Conservation (phyloP, 2,113 vertebrate genomes). For the Myiagra hebetior region DNA sequence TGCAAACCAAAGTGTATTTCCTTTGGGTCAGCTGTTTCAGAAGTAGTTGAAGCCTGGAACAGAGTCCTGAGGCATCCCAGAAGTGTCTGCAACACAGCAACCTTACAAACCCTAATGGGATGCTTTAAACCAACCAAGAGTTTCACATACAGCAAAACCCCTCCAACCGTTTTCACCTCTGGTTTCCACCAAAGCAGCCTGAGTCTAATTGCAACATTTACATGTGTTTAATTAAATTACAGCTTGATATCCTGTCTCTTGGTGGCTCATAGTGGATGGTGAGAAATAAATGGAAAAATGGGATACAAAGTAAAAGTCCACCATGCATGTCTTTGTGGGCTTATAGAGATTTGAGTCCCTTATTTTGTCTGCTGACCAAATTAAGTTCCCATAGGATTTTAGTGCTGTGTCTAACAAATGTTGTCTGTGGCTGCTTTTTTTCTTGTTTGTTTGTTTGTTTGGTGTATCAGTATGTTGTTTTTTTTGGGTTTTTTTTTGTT, state of each 20-base stretch:
- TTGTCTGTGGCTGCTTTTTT: neutral
- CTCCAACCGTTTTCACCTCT: neutral
- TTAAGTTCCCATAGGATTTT: neutral
- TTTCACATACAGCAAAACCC: neutral
- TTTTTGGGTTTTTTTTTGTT: neutral
- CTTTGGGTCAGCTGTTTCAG: neutral
- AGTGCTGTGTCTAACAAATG: neutral
- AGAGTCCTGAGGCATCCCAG: neutral
- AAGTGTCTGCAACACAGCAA: neutral
- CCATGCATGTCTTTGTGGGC: neutral
- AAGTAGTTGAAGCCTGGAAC: neutral
- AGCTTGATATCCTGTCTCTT: neutral
- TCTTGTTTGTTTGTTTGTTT: neutral
- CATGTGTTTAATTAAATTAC: slow-evolving; percentile 65
- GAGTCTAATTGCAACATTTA: slow-evolving; percentile 67
- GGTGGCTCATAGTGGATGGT: neutral
- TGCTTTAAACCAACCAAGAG: slow-evolving; percentile 1
- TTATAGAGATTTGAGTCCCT: neutral
- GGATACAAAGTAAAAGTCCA: neutral
- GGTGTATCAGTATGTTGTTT: neutral
- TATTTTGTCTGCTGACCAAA: neutral
- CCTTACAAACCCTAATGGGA: neutral
- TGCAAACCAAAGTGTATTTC: neutral
- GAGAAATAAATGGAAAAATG: neutral
- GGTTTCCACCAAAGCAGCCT: slow-evolving; percentile 6